phyloP scores from a whole-genome alignment of 2,888 invertebrate species.

The Dasypolia templi region DNA sequence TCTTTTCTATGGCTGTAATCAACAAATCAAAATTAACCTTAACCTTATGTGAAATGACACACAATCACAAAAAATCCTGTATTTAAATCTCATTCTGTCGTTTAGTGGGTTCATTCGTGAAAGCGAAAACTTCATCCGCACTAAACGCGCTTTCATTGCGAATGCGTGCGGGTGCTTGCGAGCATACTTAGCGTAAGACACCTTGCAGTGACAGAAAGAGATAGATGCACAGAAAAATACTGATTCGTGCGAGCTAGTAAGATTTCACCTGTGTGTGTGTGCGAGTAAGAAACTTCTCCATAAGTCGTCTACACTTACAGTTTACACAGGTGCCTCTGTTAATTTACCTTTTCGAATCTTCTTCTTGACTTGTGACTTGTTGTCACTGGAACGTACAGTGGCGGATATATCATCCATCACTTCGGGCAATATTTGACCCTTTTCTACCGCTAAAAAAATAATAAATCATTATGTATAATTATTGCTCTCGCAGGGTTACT shows the following conservation, averaged over 20 bases:
- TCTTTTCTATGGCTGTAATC: conserved; percentile 33
- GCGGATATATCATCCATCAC: conserved; percentile 35
- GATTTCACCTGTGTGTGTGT: too few relatives aligned
- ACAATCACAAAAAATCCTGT: neutral
- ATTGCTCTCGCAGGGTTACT: too few relatives aligned
- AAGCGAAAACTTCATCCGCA: neutral
- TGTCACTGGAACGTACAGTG: conserved; percentile 30
- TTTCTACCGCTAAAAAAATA: conserved; percentile 35
- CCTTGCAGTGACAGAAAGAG: neutral
- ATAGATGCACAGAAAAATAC: neutral
- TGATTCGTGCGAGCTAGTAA: neutral
- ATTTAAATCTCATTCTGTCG: neutral
- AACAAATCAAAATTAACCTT: neutral
- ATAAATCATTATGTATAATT: too few relatives aligned
- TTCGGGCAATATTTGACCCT: conserved; percentile 19
- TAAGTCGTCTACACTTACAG: neutral
- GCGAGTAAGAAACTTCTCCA: too few relatives aligned
- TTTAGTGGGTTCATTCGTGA: neutral
- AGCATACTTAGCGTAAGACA: neutral
- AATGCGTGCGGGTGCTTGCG: neutral
- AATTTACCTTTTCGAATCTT: conserved; percentile 34
- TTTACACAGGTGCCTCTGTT: neutral
- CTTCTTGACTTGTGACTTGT: conserved; percentile 32
- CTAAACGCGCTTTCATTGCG: neutral
- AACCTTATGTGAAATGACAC: neutral